Percentiles rank a stretch among this genome's conserved stretches.
These are phyloP conservation scores for Rhizomys pruinosus DNA, from an alignment of 2,113 vertebrate species.

Conservation along the genomic window DNA sequence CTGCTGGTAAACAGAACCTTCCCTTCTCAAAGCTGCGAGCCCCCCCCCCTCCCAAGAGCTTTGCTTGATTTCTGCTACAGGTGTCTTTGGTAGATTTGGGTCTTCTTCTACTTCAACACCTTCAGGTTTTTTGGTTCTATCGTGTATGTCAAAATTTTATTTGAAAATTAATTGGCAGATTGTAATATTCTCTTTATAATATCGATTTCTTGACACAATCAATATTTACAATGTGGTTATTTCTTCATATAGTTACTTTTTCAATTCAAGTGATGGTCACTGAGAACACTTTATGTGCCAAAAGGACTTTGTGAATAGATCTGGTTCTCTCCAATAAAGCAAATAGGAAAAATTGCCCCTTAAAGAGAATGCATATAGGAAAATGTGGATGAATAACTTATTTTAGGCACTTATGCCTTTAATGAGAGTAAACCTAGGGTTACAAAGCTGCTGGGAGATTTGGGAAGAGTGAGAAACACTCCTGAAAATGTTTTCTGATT, in stretches of 20 bases:
- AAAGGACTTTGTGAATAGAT: not conserved
- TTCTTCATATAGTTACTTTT: not conserved
- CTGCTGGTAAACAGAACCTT: constrained; percentile 56
- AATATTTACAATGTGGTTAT: not conserved
- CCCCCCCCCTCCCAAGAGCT: constrained; percentile 3
- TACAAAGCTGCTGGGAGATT: constrained; percentile 5
- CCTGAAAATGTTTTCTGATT: not conserved
- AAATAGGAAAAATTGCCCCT: not conserved
- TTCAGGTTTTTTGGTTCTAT: not conserved
- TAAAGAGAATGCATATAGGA: not conserved
- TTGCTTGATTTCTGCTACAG: constrained; percentile 16
- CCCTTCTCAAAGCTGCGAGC: constrained; percentile 51
- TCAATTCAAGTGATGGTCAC: not conserved
- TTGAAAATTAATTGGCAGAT: not conserved
- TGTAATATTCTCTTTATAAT: not conserved
- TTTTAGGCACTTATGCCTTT: not conserved
- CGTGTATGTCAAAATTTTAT: not conserved
- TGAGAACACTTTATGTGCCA: not conserved
- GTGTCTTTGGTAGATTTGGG: not conserved
- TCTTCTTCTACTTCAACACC: not conserved
- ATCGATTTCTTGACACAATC: not conserved
- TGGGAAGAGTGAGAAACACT: not conserved
- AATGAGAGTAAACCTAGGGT: not conserved
- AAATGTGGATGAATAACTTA: not conserved
- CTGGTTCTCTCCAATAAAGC: not conserved